Evolutionary conservation across 1,140 invertebrate genomes (phyloP), one percentile per base, ranked within the genome.

Genomic region (Anoplolepis gracilipes): DNA sequence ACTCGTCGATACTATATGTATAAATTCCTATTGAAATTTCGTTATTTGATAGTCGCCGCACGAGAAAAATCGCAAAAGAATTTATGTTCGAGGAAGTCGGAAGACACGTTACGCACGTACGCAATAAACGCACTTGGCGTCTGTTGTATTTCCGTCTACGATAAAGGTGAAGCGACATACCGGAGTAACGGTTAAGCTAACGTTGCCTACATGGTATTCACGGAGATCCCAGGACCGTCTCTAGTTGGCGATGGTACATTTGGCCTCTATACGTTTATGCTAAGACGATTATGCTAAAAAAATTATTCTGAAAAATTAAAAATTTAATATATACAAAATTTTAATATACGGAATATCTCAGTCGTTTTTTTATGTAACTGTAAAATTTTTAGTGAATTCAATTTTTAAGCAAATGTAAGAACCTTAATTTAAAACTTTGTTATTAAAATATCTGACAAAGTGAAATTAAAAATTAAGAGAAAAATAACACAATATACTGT

Each of bases 171-270:
- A 88, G 77, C 77, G 53, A 69, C 46, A 67, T 55, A 55, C 25
- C 46, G 59, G 57, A 84, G 72, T 88, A 88, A 88, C 87, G 86
- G 87, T 88, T 88, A 72, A 87, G 28, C 72, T 69, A 75, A 78
- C 86, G 57, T 87, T 88, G 59, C 57, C 49, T 65, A 55, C 53
- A 87, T 53, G 55, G 67, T 77, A 53, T 39, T 55, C 62, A 67
- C 49, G 39, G 36, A 42, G 42, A 46, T 36, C 11, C 8, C 78
- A 72, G 78, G 65, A 59, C 19, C 65, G 65, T 72, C 53, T 72
- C 78, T 42, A 81, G n/a, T 16, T 8, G 1, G 19, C 13, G 22
- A 49, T 22, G 5, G 5, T 42, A 28, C 19, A 4, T 19, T 39
- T 16, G 57, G 36, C 25, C 55, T 42, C 19, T 13, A n/a, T n/a